Conservation (phyloP, 2,797 vertebrate genomes). For the Huso huso region DNA sequence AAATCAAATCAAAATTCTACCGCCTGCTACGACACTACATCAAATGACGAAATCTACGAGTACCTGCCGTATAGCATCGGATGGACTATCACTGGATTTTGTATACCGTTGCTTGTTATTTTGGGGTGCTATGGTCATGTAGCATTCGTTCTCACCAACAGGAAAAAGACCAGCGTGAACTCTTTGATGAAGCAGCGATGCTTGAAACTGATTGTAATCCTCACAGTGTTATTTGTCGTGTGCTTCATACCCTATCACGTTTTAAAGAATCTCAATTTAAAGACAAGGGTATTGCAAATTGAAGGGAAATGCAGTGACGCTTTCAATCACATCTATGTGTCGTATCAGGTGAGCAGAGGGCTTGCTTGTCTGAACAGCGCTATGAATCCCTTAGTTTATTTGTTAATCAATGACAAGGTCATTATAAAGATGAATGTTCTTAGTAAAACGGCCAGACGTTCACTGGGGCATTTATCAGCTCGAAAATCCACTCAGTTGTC, state of each 20-base stretch:
- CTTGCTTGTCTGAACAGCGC: constrained; percentile 67
- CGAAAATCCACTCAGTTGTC: too few species aligned
- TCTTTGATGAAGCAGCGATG: constrained; percentile 52
- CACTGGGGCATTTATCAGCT: constrained; percentile 17
- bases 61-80: constrained; percentile 52
- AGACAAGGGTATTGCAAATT: constrained; percentile 40
- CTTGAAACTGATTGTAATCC: constrained; percentile 51
- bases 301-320: constrained; percentile 34
- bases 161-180: constrained; percentile 36
- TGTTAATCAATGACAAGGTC: constrained; percentile 55
- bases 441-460: constrained; percentile 15
- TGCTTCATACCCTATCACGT: constrained; percentile 74
- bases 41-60: fast-evolving
- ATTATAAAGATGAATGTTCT: constrained; percentile 32
- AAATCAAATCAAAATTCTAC: constrained; percentile 22
- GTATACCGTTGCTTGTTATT: constrained; percentile 57
- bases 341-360: constrained; percentile 63
- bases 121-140: constrained; percentile 60
- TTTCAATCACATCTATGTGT: constrained; percentile 48
- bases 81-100: constrained; percentile 55
- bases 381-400: constrained; percentile 66
- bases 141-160: constrained; percentile 51
- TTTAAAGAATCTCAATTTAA: constrained; percentile 60
- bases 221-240: constrained; percentile 60
- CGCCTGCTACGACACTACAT: constrained; percentile 57